These are phyloP conservation scores for Tethea ocularis DNA, from an alignment of 2,888 invertebrate species.

Conservation along the genomic window DNA sequence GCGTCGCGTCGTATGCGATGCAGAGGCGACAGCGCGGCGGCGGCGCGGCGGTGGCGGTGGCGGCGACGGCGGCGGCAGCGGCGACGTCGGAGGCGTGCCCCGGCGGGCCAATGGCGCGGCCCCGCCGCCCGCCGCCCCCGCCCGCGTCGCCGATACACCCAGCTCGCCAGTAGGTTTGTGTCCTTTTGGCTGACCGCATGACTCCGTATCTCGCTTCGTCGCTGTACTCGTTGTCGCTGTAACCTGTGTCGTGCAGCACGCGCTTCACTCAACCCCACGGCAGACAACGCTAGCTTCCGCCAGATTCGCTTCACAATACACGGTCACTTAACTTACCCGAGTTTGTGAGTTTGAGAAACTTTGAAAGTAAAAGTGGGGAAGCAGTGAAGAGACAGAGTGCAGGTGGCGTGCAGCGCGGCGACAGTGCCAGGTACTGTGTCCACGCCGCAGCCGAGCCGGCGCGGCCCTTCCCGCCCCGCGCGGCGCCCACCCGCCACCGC, in stretches of 20 bases:
- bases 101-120: slow-evolving; percentile 77
- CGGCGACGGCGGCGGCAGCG: slow-evolving; percentile 62
- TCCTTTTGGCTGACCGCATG: slow-evolving; percentile 85
- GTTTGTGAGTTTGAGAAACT: slow-evolving; percentile 70
- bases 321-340: slow-evolving; percentile 47
- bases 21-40: slow-evolving; percentile 36
- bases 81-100: slow-evolving; percentile 74
- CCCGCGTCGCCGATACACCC: slow-evolving; percentile 66
- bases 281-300: slow-evolving; percentile 68
- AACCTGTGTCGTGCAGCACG: slow-evolving; percentile 76
- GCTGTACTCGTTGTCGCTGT: slow-evolving; percentile 80
- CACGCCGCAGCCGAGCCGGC: slow-evolving; percentile 36
- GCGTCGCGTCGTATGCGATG: slow-evolving; percentile 41
- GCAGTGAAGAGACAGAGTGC: slow-evolving; percentile 60
- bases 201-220: slow-evolving; percentile 84
- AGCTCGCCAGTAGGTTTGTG: slow-evolving; percentile 83
- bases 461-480: slow-evolving; percentile 42
- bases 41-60: slow-evolving; percentile 47
- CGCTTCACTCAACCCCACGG: slow-evolving; percentile 68
- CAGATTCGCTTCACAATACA: slow-evolving; percentile 59
- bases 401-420: slow-evolving; percentile 62
- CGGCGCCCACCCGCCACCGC: slow-evolving; percentile 20
- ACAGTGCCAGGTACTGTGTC: slow-evolving; percentile 74
- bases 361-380: slow-evolving; percentile 57
- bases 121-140: slow-evolving; percentile 69